Evolutionary conservation across 1,140 invertebrate species (phyloP), one percentile per base, ranked within the genome.

Genomic region (Antheraea pernyi): DNA sequence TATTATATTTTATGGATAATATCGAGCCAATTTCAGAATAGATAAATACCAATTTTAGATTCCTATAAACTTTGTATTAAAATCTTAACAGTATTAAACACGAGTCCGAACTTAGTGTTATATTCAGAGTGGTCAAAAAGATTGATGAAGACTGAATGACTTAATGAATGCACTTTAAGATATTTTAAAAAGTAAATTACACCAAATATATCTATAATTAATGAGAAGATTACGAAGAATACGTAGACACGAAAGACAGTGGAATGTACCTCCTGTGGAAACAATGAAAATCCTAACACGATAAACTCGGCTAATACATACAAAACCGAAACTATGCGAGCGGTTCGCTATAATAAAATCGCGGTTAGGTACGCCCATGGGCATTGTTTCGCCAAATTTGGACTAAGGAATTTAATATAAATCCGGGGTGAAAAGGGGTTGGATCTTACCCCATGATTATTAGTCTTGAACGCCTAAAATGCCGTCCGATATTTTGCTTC

Each of bases 381-480:
- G 81, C 71, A 86, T 87, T 88, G 84, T 89, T 89, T 86, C 80
- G 81, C 78, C 81, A 85, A 88, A 89, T 89, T 89, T 85, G 81
- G 77, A 81, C 72, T 82, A 77, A 88, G 87, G 87, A 89, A 89
- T 89, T 89, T 89, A 89, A 89, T 89, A 89, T 89, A 88, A 89
- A 89, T 87, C 87, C 81, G 71, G 83, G 77, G 77, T 84, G 84
- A 86, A 85, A 89, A 86, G 84, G 87, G 85, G 82, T 85, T 81
- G 80, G 70, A 74, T 76, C 76, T 79, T 79, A 70, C 71, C 73
- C 74, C 81, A 82, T 81, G 82, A 86, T 89, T 88, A 88, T 85
- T 87, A 82, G 81, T 76, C 77, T 61, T 67, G 74, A 71, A 72
- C 58, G 36, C 62, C 70, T 84, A 82, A 86, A 79, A 83, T 75